Conservation (phyloP, 2,888 invertebrate species). For the Lissonota sp. region DNA sequence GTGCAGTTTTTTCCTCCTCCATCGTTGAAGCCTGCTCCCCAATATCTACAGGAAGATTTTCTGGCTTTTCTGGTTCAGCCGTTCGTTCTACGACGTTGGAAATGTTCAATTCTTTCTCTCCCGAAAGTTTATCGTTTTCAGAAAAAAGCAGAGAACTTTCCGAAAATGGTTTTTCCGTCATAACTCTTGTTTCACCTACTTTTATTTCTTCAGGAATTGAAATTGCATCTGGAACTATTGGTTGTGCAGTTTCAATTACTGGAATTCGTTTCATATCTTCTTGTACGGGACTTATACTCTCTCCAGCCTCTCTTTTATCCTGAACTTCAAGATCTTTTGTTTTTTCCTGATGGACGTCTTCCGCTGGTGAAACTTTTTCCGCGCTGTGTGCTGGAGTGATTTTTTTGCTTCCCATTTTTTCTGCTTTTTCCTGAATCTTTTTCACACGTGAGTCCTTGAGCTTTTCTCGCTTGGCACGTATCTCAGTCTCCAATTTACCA, state of each 20-base stretch:
- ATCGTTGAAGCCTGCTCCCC: slow-evolving; percentile 31
- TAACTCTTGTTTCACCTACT: not conserved
- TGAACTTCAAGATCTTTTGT: not conserved
- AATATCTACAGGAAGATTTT: slow-evolving; percentile 14
- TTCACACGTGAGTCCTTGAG: slow-evolving; percentile 32
- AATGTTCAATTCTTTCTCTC: not conserved
- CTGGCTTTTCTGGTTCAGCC: slow-evolving; percentile 38
- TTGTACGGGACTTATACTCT: not conserved
- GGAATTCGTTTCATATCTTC: slow-evolving; percentile 14
- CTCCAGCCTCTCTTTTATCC: slow-evolving; percentile 13
- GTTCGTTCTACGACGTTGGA: not conserved
- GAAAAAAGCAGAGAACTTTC: slow-evolving; percentile 3
- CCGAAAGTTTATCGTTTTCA: not conserved
- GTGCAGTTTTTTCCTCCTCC: slow-evolving; percentile 40
- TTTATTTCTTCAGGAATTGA: not conserved
- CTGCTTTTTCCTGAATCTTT: slow-evolving; percentile 37
- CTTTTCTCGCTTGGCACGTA: slow-evolving; percentile 32
- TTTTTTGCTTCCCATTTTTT: slow-evolving; percentile 11
- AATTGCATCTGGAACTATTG: slow-evolving; percentile 1
- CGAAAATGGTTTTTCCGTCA: not conserved
- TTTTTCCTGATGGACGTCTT: slow-evolving; percentile 1
- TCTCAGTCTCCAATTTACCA: slow-evolving; percentile 19
- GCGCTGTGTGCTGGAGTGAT: slow-evolving; percentile 9
- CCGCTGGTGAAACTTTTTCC: not conserved
- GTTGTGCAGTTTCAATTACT: slow-evolving; percentile 8